Conservation (phyloP, 2,888 invertebrate genomes). For the Phasia obesa region DNA sequence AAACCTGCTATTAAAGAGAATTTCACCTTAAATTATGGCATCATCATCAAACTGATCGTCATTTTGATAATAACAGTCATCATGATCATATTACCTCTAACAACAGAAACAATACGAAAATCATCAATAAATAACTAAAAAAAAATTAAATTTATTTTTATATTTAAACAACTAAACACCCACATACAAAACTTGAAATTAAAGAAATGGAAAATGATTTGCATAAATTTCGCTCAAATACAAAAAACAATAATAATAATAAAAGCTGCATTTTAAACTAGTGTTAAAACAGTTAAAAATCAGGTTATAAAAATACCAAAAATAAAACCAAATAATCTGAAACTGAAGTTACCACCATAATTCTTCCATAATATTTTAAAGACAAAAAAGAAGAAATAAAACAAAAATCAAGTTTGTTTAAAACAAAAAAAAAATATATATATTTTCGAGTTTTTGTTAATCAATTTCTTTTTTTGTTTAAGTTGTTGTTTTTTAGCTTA, state of each 20-base stretch:
- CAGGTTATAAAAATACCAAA: too few relatives aligned
- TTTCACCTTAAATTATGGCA: slow-evolving; percentile 60
- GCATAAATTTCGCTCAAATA: slow-evolving; percentile 54
- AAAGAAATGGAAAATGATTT: slow-evolving; percentile 61
- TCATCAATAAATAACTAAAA: slow-evolving; percentile 9
- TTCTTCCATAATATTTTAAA: slow-evolving; percentile 38
- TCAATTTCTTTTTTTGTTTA: slow-evolving; percentile 36
- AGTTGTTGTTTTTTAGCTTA: slow-evolving; percentile 19
- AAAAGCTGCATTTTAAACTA: slow-evolving; percentile 41
- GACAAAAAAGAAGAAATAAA: slow-evolving; percentile 12
- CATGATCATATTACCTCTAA: slow-evolving; percentile 13
- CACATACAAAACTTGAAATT: neutral
- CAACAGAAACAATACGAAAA: neutral
- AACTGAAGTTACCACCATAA: slow-evolving; percentile 33
- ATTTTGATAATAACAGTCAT: slow-evolving; percentile 13
- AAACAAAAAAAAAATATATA: slow-evolving; percentile 15
- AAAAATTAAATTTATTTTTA: slow-evolving; percentile 17
- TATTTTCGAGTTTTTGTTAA: slow-evolving; percentile 5
- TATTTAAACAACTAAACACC: slow-evolving; percentile 7
- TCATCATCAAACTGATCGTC: slow-evolving; percentile 39
- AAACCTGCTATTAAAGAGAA: slow-evolving; percentile 49
- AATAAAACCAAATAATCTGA: slow-evolving; percentile 8
- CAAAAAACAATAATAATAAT: neutral
- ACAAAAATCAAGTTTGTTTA: slow-evolving; percentile 53
- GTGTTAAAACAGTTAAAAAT: slow-evolving; percentile 45